Evolutionary conservation across 2,113 vertebrate genomes (phyloP).

Genomic region (Lophochroa leadbeateri): DNA sequence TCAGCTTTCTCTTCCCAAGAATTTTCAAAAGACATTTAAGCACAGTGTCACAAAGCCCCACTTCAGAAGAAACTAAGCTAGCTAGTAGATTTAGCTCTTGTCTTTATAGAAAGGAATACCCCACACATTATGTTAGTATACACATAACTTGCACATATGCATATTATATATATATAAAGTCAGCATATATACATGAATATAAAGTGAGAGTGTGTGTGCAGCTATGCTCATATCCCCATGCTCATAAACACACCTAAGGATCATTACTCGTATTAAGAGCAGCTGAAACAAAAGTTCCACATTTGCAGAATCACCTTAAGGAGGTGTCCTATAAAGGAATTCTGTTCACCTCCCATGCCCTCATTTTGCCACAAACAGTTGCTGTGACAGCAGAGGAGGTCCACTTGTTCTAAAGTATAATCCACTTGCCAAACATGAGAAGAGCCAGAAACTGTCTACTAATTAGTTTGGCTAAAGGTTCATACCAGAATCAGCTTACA

Average conservation of each 20-base stretch:
- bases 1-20: neutral
- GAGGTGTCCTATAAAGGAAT: neutral
- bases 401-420: neutral
- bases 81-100: neutral
- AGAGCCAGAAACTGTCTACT: neutral
- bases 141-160: neutral
- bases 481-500: neutral
- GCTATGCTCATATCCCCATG: neutral
- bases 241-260: neutral
- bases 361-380: neutral
- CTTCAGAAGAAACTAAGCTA: neutral
- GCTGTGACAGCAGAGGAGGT: neutral
- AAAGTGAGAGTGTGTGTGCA: neutral
- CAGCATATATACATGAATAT: neutral
- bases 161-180: neutral
- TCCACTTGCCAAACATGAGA: neutral
- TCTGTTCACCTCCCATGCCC: neutral
- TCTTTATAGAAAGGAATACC: neutral
- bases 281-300: neutral
- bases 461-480: neutral
- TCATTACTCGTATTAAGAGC: neutral
- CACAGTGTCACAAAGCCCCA: neutral
- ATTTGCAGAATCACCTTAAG: neutral
- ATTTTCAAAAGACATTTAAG: neutral
- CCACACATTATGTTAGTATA: neutral